Evolutionary conservation across 2,113 vertebrate species (phyloP), one percentile per base, ranked within the genome.

Genomic region (Pseudopodoces humilis): DNA sequence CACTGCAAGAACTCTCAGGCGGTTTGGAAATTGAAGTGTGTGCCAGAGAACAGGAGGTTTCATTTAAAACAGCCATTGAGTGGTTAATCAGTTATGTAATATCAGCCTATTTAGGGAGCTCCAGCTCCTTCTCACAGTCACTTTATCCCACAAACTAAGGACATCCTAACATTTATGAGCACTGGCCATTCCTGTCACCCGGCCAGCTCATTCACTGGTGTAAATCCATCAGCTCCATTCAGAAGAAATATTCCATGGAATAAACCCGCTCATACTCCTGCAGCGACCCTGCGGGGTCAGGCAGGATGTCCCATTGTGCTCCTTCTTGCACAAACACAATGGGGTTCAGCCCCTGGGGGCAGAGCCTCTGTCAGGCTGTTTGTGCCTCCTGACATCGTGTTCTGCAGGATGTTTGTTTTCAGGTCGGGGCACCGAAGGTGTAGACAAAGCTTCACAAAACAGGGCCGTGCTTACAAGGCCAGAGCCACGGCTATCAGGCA

Each of bases 401-500:
- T 72, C 92, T 70, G 92, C 53, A 92, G 95, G 91, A 81, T 96
- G 95, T 97, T 98, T 97, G 92, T 97, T 97, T 97, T 95, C 95
- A 95, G 97, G 75, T 70, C 12, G 4, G 19, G 43, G 88, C 63
- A 43, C 87, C 23, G 28, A 60, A 85, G 3, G 1, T 1, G 23
- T n/a, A 71, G 17, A 93, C 77, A 86, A 84, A 78, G 64, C 53
- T 90, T 83, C 78, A 90, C 63, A 44, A 90, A 94, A 37, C 79
- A 56, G 44, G 58, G 84, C 2, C 2, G 4, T 62, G 60, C 89
- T 91, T 64, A 75, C 84, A 65, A 15, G 14, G 75, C 84, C 60
- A 52, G 53, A 65, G 53, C 76, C 87, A 65, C 0, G 30, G 75
- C 59, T 43, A 2, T 6, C 25, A 23, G 35, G 63, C 89, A 82